Conservation (phyloP, 2,113 vertebrate genomes). For the Platanista minor region DNA sequence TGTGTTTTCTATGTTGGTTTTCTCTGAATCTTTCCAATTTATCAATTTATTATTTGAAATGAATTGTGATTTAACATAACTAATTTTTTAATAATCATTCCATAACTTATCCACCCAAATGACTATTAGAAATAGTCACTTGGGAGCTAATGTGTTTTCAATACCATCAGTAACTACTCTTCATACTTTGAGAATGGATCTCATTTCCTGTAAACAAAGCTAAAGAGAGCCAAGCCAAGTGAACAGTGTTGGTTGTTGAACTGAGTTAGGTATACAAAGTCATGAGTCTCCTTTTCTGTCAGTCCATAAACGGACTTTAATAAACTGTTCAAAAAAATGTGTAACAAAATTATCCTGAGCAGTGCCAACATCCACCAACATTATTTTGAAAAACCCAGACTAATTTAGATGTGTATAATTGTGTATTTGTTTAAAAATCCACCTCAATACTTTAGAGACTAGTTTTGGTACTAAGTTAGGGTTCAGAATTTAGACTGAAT, state of each 20-base stretch:
- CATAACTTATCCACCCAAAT: background rate
- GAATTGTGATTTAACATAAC: background rate
- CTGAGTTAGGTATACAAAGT: background rate
- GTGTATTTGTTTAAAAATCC: background rate
- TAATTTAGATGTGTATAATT: background rate
- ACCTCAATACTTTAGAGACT: background rate
- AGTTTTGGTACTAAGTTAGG: background rate
- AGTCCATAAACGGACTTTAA: background rate
- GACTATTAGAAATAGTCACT: background rate
- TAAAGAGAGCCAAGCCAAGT: background rate
- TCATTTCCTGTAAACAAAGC: background rate
- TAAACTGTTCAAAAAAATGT: background rate
- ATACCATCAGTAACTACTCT: background rate
- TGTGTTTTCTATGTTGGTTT: background rate
- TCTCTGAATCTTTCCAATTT: background rate
- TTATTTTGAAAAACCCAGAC: background rate
- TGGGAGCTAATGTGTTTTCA: background rate
- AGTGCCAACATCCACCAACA: background rate
- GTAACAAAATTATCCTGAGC: background rate
- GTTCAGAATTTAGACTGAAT: background rate
- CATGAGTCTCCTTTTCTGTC: background rate
- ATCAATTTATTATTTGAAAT: background rate
- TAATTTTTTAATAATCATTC: background rate
- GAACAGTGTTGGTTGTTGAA: background rate
- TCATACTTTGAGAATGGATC: background rate